Conservation (phyloP, 2,888 invertebrate genomes). For the Augiades crinisus region DNA sequence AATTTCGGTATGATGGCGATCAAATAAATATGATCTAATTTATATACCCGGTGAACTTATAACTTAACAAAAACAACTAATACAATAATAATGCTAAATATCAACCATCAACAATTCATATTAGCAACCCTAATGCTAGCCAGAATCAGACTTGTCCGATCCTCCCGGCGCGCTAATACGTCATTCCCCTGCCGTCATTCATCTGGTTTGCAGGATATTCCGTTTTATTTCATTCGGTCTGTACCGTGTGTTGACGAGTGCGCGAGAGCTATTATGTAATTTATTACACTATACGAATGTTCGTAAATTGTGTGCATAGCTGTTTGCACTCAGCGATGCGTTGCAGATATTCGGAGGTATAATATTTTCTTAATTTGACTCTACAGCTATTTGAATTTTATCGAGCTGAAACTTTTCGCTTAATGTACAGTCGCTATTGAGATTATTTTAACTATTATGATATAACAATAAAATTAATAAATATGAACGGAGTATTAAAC, state of each 20-base stretch:
- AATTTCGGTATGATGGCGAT: no score
- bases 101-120: background rate
- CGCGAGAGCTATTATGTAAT: constrained; percentile 20
- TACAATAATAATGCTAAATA: background rate
- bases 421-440: no score
- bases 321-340: background rate
- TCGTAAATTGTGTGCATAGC: constrained; percentile 1
- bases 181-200: constrained; percentile 40
- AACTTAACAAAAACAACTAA: no score
- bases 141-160: constrained; percentile 57
- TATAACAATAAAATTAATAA: no score
- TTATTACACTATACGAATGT: constrained; percentile 1
- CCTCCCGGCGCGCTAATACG: constrained; percentile 57
- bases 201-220: constrained; percentile 41
- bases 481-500: no score
- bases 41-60: no score
- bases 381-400: background rate
- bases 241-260: background rate
- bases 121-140: constrained; percentile 32
- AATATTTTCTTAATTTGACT: background rate
- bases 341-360: background rate
- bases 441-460: background rate
- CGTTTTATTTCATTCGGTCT: constrained; percentile 39
- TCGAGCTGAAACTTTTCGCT: no score
- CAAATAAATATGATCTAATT: no score